Evolutionary conservation across 2,797 vertebrate genomes (phyloP).

Genomic region (Coluber constrictor): DNA sequence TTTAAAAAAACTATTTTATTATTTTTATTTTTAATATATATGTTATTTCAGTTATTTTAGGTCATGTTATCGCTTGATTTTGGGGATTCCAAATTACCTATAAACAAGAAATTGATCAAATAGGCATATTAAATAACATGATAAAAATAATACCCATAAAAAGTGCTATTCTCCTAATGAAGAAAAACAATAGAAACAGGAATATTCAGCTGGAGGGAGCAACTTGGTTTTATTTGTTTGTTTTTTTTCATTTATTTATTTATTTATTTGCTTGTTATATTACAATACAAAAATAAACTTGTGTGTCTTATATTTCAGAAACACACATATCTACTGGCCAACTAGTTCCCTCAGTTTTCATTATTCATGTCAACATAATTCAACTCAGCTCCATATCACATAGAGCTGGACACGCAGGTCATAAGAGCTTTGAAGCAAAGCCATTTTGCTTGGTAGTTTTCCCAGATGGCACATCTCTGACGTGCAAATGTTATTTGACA

Average conservation of each 20-base stretch:
- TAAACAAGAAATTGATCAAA: neutral
- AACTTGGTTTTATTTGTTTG: neutral
- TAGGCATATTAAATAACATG: neutral
- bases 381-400: neutral
- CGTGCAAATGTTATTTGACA: neutral
- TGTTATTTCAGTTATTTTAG: neutral
- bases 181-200: neutral
- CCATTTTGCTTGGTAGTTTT: neutral
- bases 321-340: neutral
- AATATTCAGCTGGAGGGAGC: neutral
- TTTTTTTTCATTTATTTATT: too few species aligned
- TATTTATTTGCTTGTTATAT: neutral
- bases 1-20: neutral
- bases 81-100: neutral
- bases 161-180: neutral
- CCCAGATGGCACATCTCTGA: neutral
- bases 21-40: neutral
- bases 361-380: neutral
- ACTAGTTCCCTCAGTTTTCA: neutral
- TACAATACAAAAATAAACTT: neutral
- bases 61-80: neutral
- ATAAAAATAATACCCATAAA: neutral
- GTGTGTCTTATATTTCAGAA: neutral
- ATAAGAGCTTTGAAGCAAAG: neutral
- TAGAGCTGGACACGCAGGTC: neutral